A percentile compares a stretch with the other conserved stretches of the same genome.
phyloP scores from a whole-genome alignment of 2,888 invertebrate genomes.

The Drosophila histrio region DNA sequence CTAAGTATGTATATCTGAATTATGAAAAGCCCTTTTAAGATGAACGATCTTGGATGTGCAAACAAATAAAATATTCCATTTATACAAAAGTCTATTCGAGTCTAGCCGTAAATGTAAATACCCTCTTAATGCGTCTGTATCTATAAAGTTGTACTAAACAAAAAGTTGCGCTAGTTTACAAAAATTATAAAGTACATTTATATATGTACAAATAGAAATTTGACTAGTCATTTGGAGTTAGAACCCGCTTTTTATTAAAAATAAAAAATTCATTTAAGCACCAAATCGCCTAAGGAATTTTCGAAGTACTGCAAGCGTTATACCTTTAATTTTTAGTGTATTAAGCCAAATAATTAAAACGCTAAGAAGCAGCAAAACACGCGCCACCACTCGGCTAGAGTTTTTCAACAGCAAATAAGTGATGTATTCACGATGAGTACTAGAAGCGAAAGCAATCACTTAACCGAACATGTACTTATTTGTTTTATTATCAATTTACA shows the following conservation, averaged over 20 bases:
- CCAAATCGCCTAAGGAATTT: no score
- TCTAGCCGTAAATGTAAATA: not conserved
- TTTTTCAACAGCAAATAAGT: slow-evolving; percentile 48
- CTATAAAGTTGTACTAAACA: no score
- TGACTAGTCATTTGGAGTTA: no score
- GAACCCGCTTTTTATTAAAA: no score
- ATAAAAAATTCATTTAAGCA: no score
- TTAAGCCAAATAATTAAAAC: slow-evolving; percentile 27
- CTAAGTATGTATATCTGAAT: slow-evolving; percentile 2
- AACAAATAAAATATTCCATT: slow-evolving; percentile 29
- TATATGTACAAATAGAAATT: no score
- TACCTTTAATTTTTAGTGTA: slow-evolving; percentile 25
- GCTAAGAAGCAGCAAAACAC: slow-evolving; percentile 36
- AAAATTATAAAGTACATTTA: no score
- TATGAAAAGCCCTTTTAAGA: slow-evolving; percentile 25
- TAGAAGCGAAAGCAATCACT: slow-evolving; percentile 26
- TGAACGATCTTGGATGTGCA: slow-evolving; percentile 14
- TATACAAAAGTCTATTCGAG: not conserved
- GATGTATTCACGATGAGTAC: slow-evolving; percentile 4
- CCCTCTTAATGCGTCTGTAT: no score
- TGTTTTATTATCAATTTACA: not conserved
- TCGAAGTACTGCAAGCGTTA: slow-evolving; percentile 10
- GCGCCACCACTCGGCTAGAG: slow-evolving; percentile 56
- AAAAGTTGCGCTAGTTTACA: no score
- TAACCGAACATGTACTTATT: not conserved